These are phyloP conservation scores for Abscondita cerata DNA, from an alignment of 2,888 invertebrate species.

Conservation along the genomic window DNA sequence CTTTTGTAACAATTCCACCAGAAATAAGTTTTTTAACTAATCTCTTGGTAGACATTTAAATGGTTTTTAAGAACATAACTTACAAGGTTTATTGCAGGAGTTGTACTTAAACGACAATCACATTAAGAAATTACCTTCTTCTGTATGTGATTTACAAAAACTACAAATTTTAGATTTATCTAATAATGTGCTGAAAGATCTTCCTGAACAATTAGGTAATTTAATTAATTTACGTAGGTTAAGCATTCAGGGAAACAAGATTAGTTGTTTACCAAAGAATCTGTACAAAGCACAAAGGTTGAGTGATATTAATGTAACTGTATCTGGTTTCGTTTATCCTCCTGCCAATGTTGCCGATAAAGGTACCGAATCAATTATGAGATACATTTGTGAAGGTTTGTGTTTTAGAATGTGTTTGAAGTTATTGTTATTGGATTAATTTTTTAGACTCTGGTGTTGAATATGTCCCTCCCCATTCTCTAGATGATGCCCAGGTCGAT, in stretches of 20 bases:
- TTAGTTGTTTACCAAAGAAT: conserved; percentile 69
- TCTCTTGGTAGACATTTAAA: conserved; percentile 74
- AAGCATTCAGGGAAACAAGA: conserved; percentile 67
- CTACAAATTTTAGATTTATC: conserved; percentile 75
- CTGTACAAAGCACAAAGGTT: conserved; percentile 71
- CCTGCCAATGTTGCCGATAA: conserved; percentile 65
- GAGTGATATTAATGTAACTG: conserved; percentile 67
- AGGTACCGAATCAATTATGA: conserved; percentile 71
- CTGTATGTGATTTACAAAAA: conserved; percentile 68
- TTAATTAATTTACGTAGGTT: conserved; percentile 68
- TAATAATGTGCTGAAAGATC: conserved; percentile 69
- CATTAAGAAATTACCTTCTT: conserved; percentile 72
- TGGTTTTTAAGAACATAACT: neutral
- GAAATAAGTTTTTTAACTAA: conserved; percentile 71
- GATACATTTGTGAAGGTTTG: conserved; percentile 65
- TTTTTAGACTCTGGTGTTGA: conserved; percentile 60
- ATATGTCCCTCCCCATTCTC: conserved; percentile 59
- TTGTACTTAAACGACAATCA: conserved; percentile 77
- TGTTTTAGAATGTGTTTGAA: neutral
- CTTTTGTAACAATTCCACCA: conserved; percentile 68
- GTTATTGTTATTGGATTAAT: conserved; percentile 24
- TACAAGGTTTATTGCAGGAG: conserved; percentile 62
- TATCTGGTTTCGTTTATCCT: conserved; percentile 70
- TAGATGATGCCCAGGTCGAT: conserved; percentile 50
- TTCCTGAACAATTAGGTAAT: conserved; percentile 70